Base-by-base conservation (phyloP, 2,888 invertebrate species). In the Parnassius apollo region DNA sequence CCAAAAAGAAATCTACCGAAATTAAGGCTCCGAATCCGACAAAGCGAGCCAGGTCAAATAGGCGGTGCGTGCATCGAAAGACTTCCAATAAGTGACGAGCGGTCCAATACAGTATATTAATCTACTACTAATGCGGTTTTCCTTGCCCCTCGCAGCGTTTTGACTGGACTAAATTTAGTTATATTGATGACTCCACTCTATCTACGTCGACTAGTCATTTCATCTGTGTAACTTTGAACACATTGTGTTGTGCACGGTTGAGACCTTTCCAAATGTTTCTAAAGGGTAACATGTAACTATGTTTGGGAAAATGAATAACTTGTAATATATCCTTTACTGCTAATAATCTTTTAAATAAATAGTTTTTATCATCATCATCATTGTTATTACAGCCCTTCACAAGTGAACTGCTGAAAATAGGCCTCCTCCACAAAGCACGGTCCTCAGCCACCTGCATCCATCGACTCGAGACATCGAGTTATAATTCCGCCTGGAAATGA, bases 151-250 rank as follows among this genome's bases (percentile, higher is more conserved):
- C 71, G 77, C 68, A 73, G 70, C 75, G 73, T 76, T 75, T 70
- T 75, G 75, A 67, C 65, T 69, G 68, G 66, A 66, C 67, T 59
- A 70, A 75, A 74, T 72, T 67, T 75, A 66, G 67, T 74, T 74
- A 76, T 88, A 90, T 89, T 89, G 86, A 90, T 90, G 88, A 78
- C 76, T 72, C 68, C 80, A 74, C 82, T 90, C 85, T 84, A 84
- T 90, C 86, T 83, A 73, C 75, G 88, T 89, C 89, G 70, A 70
- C 71, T 77, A 78, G 76, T 75, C 81, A 77, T 80, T 64, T 57
- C 54, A 53, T 60, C 55, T 83, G 78, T 80, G 79, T 79, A 81
- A 80, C 78, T 83, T 80, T 76, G 79, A 66, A 78, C 76, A 75
- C 76, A 76, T 76, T 78, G 50, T 63, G 61, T 61, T 59, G 56